Conservation (phyloP, 2,797 vertebrate genomes). For the Sus cebifrons region DNA sequence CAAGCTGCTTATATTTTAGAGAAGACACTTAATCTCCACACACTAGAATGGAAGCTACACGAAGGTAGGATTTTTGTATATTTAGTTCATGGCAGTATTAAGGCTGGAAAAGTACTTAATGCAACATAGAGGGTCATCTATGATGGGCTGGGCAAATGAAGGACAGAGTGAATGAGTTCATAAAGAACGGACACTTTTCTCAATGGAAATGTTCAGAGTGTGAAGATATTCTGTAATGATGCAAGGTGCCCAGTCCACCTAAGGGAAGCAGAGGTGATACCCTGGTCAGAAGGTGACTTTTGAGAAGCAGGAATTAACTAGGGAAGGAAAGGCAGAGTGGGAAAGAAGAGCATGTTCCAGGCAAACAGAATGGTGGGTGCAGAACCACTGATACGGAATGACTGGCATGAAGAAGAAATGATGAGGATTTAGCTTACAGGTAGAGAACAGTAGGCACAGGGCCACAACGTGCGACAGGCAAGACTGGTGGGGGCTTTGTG, state of each 20-base stretch:
- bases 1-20: not conserved
- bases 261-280: rapidly evolving
- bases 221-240: not conserved
- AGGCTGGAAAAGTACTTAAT: not conserved
- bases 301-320: not conserved
- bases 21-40: not conserved
- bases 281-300: not conserved
- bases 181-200: not conserved
- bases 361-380: not conserved
- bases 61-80: not conserved
- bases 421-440: not conserved
- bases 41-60: not conserved
- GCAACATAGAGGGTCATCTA: not conserved
- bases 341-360: not conserved
- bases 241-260: too few relatives aligned
- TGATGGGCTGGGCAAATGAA: not conserved
- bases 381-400: not conserved
- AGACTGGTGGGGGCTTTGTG: not conserved
- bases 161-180: not conserved
- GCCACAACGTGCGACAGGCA: not conserved
- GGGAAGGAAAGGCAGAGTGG: not conserved
- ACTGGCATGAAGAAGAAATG: not conserved
- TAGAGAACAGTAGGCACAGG: not conserved
- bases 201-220: not conserved
- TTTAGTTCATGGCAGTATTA: not conserved